Conservation (phyloP, 2,797 vertebrate species). For the Trachurus trachurus region DNA sequence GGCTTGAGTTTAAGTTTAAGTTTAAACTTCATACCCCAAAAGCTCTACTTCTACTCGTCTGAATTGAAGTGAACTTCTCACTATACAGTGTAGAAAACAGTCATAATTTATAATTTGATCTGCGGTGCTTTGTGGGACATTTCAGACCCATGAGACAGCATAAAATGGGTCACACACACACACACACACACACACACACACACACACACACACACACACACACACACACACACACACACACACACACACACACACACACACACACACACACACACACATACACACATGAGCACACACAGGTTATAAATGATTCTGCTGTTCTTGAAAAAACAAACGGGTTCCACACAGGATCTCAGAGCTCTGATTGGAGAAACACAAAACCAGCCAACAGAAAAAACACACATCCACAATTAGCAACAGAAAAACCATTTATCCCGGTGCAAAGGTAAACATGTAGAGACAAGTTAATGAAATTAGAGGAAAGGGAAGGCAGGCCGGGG, state of each 20-base stretch:
- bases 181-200: slow-evolving; percentile 3
- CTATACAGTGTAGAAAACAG: background rate
- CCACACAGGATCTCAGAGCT: slow-evolving; percentile 58
- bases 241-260: too few relatives aligned
- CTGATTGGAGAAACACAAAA: slow-evolving; percentile 80
- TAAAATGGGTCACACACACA: slow-evolving; percentile 15
- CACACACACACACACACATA: too few relatives aligned
- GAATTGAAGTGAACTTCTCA: background rate
- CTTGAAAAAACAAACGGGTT: slow-evolving; percentile 82
- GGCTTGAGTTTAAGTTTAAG: slow-evolving; percentile 8
- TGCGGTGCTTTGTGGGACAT: slow-evolving; percentile 18
- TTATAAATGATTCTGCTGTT: slow-evolving; percentile 79
- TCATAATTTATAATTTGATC: slow-evolving; percentile 9
- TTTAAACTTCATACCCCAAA: background rate
- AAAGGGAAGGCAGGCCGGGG: slow-evolving; percentile 3
- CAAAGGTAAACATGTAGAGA: slow-evolving; percentile 68
- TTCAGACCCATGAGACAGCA: slow-evolving; percentile 35
- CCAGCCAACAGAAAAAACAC: slow-evolving; percentile 63
- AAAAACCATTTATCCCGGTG: slow-evolving; percentile 66
- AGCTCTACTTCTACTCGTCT: background rate
- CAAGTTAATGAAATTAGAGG: slow-evolving; percentile 56
- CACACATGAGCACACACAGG: slow-evolving; percentile 2
- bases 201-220: slow-evolving; percentile 18
- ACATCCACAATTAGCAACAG: slow-evolving; percentile 66
- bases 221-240: too few relatives aligned